Base-by-base conservation (phyloP, 2,888 invertebrate species). In the Drosophila pseudotalamancana region DNA sequence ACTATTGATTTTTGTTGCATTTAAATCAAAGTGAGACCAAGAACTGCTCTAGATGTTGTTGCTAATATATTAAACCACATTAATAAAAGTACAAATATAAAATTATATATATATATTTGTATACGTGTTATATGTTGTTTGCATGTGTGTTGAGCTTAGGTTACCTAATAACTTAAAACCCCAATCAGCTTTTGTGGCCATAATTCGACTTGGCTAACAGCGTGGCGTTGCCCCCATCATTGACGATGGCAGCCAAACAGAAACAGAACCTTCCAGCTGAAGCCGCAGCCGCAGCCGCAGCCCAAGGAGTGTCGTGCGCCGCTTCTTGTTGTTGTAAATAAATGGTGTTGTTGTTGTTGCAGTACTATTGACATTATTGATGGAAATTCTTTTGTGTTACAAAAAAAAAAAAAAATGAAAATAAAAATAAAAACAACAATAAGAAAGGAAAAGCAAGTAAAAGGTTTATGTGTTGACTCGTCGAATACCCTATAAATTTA, bases 341-440 rank as follows among this genome's bases (percentile, higher is more conserved):
- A 32, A n/a, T 39, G 34, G 42, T 74, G 62, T 68, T 77, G 72
- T 57, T 72, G 59, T 67, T 73, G 71, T 53, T 51, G 60, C 40
- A 59, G 54, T 73, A 67, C 67, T 87, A 87, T 87, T 87, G 86
- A 87, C 86, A 77, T 87, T 87, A 87, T 87, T 87, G 87, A 87
- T 87, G 86, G 87, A 87, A 85, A 87, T 86, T 86, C 87, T 87
- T 87, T 83, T 87, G 87, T 86, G 76, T 84, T 29, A 43, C 40
- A 66, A 64, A 62, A 68, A 65, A 42, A 61, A 69, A 53, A 60
- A 35, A 46, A 46, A 31, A 46, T 46, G n/a, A n/a, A 46, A 46
- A 46, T 21, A 46, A 49, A 48, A 19, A 27, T n/a, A 37, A 61
- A 8, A 1, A 59, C 55, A 72, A 61, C 37, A 48, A 48, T 35